These are phyloP conservation scores for Nasua narica DNA, from an alignment of 2,797 vertebrate genomes.

Conservation along the genomic window DNA sequence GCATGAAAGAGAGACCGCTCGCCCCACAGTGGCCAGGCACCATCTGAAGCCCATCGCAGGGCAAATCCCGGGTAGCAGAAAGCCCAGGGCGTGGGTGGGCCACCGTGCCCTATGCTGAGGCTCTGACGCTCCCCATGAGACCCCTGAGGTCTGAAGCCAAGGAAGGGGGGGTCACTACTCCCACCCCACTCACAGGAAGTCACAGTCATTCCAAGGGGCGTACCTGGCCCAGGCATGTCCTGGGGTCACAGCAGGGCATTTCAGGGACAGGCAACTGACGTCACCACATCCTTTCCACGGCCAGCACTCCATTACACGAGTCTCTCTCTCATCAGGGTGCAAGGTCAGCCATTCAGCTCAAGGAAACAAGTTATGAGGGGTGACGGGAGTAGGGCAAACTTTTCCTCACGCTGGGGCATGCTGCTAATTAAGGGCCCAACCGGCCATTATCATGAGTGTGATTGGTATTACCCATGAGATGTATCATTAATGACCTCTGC, in stretches of 20 bases:
- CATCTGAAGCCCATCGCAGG: not conserved
- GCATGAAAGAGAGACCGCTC: fast-evolving
- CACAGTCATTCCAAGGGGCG: not conserved
- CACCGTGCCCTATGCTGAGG: fast-evolving
- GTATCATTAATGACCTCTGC: not conserved
- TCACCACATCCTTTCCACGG: not conserved
- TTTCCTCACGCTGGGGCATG: not conserved
- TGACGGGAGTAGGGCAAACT: not conserved
- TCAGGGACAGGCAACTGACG: not conserved
- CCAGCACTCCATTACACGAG: not conserved
- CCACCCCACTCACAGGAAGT: not conserved
- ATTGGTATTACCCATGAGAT: not conserved
- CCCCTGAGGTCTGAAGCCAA: not conserved
- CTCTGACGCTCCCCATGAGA: not conserved
- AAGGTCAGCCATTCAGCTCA: not conserved
- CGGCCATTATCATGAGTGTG: not conserved
- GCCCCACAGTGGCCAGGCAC: not conserved
- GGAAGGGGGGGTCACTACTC: not conserved
- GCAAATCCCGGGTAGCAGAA: not conserved
- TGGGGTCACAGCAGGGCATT: too few relatives aligned
- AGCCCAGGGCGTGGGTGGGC: not conserved
- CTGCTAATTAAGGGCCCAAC: not conserved
- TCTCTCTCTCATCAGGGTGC: not conserved
- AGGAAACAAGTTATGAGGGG: not conserved
- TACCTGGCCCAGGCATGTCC: not conserved